phyloP scores from a whole-genome alignment of 2,888 invertebrate species.

The Leptodirus hochenwartii region DNA sequence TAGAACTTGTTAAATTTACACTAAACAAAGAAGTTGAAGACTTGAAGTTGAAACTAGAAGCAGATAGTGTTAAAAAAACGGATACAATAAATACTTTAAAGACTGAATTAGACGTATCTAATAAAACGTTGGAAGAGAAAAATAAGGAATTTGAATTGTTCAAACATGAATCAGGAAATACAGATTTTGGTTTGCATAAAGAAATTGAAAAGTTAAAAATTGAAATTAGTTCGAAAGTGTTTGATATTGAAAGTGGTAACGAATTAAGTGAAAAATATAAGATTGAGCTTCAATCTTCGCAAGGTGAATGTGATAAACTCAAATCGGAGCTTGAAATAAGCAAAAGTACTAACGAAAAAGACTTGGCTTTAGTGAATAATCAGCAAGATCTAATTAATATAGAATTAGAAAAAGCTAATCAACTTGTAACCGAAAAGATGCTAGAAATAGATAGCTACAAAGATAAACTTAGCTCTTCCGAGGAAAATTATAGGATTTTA shows the following conservation, averaged over 20 bases:
- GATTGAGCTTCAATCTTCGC: slow-evolving; percentile 16
- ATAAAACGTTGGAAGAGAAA: slow-evolving; percentile 14
- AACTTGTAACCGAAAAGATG: too few relatives aligned
- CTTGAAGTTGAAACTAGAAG: slow-evolving; percentile 10
- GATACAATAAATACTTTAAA: slow-evolving; percentile 10
- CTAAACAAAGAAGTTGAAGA: slow-evolving; percentile 14
- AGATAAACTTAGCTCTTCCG: too few relatives aligned
- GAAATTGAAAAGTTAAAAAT: slow-evolving; percentile 21
- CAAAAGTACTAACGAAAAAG: too few relatives aligned
- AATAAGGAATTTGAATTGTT: slow-evolving; percentile 12
- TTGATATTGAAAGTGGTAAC: slow-evolving; percentile 33
- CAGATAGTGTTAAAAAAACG: slow-evolving; percentile 10
- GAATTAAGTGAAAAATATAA: slow-evolving; percentile 20
- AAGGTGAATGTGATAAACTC: too few relatives aligned
- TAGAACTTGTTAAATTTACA: slow-evolving; percentile 11
- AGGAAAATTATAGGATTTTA: too few relatives aligned
- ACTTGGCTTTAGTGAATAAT: too few relatives aligned
- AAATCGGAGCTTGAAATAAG: too few relatives aligned
- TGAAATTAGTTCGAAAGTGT: slow-evolving; percentile 32
- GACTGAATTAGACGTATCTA: slow-evolving; percentile 11
- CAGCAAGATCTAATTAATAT: too few relatives aligned
- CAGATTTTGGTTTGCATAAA: slow-evolving; percentile 18
- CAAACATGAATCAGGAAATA: slow-evolving; percentile 11
- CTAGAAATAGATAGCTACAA: too few relatives aligned
- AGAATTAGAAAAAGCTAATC: too few relatives aligned